A percentile compares a stretch with the other conserved stretches of the same genome.
Conservation (phyloP, 2,113 vertebrate genomes). For the Hydropotes inermis region DNA sequence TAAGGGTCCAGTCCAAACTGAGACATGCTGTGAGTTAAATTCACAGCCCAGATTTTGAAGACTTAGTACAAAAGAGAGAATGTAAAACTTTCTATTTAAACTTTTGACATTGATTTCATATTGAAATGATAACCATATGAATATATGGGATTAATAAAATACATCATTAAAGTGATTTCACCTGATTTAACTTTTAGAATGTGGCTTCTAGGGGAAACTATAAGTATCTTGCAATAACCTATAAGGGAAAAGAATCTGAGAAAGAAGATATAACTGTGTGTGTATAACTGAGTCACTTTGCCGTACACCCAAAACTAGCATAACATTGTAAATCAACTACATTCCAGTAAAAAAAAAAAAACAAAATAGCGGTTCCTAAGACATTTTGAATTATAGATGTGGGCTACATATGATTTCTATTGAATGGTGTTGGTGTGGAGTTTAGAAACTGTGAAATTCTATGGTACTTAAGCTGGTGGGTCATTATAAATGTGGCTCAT, state of each 20-base stretch:
- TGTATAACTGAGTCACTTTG: neutral
- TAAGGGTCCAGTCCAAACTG: neutral
- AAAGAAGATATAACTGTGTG: neutral
- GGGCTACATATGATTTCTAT: neutral
- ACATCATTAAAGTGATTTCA: neutral
- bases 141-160: neutral
- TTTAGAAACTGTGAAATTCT: conserved; percentile 29
- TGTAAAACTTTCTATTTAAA: neutral
- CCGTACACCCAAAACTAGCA: neutral
- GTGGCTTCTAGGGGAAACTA: neutral
- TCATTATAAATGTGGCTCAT: neutral
- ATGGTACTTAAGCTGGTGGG: neutral
- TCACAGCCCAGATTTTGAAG: neutral
- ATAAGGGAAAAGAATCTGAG: neutral
- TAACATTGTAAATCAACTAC: neutral
- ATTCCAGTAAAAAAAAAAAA: neutral
- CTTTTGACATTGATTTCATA: neutral
- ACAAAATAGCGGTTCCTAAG: neutral
- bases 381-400: neutral
- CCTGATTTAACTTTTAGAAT: neutral
- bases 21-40: neutral
- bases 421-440: neutral
- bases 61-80: neutral
- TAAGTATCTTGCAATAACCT: neutral
- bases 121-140: neutral